phyloP scores from a whole-genome alignment of 2,888 invertebrate species.

The Deilephila elpenor region DNA sequence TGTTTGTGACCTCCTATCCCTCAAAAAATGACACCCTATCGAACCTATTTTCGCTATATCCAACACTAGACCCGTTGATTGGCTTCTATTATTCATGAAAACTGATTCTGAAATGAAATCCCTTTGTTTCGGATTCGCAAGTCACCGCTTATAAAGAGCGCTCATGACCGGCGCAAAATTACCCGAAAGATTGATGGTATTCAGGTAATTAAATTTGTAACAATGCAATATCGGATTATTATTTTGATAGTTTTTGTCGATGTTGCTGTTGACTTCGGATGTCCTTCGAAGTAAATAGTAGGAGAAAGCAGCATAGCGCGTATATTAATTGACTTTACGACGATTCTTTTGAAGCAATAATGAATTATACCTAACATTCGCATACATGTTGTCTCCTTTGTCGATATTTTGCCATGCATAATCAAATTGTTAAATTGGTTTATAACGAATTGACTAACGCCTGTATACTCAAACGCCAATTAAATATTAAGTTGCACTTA shows the following conservation, averaged over 20 bases:
- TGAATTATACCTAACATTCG: too few relatives aligned
- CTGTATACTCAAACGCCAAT: too few relatives aligned
- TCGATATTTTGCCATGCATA: too few relatives aligned
- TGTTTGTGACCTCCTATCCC: too few relatives aligned
- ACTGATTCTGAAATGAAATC: neutral
- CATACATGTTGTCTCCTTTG: too few relatives aligned
- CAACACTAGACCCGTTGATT: neutral
- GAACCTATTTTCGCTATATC: too few relatives aligned
- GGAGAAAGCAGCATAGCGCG: neutral
- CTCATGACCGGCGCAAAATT: neutral
- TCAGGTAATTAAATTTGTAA: constrained; percentile 21
- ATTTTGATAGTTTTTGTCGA: neutral
- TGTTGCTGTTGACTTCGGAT: neutral
- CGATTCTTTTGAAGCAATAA: too few relatives aligned
- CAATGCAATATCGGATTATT: neutral
- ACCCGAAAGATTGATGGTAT: constrained; percentile 5
- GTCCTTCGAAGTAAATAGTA: neutral
- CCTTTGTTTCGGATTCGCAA: neutral
- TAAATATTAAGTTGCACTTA: too few relatives aligned
- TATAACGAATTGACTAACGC: too few relatives aligned
- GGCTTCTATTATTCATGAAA: constrained; percentile 8
- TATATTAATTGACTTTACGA: too few relatives aligned
- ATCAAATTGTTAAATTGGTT: too few relatives aligned
- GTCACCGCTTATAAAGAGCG: constrained; percentile 10
- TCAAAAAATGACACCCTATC: too few relatives aligned